Conservation (phyloP, 1,140 invertebrate species). For the Drosophila paulistorum region DNA sequence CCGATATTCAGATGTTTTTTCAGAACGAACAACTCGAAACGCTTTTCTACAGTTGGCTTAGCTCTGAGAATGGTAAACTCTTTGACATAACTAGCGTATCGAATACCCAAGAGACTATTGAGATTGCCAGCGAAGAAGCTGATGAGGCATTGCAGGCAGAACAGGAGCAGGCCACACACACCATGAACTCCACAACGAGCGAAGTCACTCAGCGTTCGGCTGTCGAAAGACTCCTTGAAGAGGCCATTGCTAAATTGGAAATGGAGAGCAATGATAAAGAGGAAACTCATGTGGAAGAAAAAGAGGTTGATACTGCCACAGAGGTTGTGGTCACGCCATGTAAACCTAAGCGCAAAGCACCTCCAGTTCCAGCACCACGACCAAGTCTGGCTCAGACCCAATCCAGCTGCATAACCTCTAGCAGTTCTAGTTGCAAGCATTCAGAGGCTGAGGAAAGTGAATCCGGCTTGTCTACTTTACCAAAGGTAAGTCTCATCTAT, state of each 20-base stretch:
- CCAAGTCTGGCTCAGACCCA: conserved; percentile 41
- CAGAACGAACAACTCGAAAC: conserved; percentile 69
- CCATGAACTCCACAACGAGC: conserved; percentile 6
- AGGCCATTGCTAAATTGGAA: conserved; percentile 76
- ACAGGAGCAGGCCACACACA: conserved; percentile 18
- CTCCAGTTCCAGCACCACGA: conserved; percentile 60
- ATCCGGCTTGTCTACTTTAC: conserved; percentile 68
- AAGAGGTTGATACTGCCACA: conserved; percentile 50
- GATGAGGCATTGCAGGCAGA: conserved; percentile 23
- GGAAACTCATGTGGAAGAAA: conserved; percentile 40
- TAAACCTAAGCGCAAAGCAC: conserved; percentile 53
- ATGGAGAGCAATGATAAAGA: conserved; percentile 49
- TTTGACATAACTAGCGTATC: conserved; percentile 64
- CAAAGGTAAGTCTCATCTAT: conserved; percentile 59
- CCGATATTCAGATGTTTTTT: conserved; percentile 63
- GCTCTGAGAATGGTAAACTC: conserved; percentile 64
- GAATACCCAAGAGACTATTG: conserved; percentile 57
- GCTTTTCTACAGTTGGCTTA: conserved; percentile 75
- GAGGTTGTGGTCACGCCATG: conserved; percentile 1
- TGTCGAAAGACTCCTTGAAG: conserved; percentile 67
- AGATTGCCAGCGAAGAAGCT: conserved; percentile 43
- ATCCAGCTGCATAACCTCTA: conserved; percentile 42
- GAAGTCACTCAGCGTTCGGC: conserved; percentile 61
- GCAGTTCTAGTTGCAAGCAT: conserved; percentile 62
- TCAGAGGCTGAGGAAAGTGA: conserved; percentile 75